Base-by-base conservation (phyloP, 2,888 invertebrate genomes). In the Diachrysia chrysitis region DNA sequence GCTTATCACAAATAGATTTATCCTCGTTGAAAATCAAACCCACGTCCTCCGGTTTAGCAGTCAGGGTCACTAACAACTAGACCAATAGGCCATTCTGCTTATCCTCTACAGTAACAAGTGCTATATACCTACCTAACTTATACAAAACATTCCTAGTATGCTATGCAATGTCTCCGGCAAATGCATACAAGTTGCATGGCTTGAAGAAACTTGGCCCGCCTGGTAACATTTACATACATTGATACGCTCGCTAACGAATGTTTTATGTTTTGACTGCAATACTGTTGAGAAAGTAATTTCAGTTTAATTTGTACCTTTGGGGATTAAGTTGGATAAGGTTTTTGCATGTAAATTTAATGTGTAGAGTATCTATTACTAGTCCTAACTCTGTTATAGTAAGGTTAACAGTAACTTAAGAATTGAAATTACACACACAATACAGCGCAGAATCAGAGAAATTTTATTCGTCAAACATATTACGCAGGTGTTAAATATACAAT, bases 101-200 rank as follows among this genome's bases (percentile, higher is more conserved):
- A 55, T 25, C 25, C 10, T 17, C n/a, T 32, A 10, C 56, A 21
- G 7, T 56, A 51, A 35, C 51, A 59, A 59, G 12, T n/a, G 46
- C 66, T 12, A 19, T 53, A 66, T 42, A 42, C n/a, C n/a, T n/a
- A n/a, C n/a, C n/a, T n/a, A 25, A 54, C 29, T 29, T 55, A 73
- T 68, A 60, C 60, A 58, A 68, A 60, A 61, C 58, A 55, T 55
- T 70, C 46, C 32, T 76, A 57, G 46, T 65, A 76, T 76, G 73
- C 76, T 76, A 60, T 60, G 48, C 59, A 42, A 46, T 57, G 65
- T 59, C 56, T 70, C 29, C 9, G 25, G 32, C 69, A 65, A 66
- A 73, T 35, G 76, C 74, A 77, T 79, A 69, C 74, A 73, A 78
- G 74, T 77, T 78, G 78, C 74, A 70, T 56, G 25, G 54, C 59